These are phyloP conservation scores for Alauda arvensis DNA, from an alignment of 2,797 vertebrate species.

Conservation along the genomic window DNA sequence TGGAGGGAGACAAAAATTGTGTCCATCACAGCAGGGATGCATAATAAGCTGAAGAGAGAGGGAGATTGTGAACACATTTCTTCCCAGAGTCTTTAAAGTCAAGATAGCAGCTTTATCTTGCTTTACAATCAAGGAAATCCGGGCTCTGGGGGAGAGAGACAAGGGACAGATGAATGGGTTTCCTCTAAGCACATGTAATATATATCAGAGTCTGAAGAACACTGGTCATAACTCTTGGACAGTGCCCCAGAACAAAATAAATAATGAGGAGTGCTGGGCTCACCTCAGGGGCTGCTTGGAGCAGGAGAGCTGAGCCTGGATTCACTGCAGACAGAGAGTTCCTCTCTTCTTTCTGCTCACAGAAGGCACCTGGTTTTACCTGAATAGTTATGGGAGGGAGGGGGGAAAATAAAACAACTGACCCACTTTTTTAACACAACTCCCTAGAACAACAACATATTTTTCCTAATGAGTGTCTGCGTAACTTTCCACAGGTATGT, in stretches of 20 bases:
- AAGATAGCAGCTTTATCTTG: constrained; percentile 56
- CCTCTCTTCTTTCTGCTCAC: neutral
- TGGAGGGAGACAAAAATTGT: neutral
- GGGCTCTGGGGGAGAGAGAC: constrained; percentile 49
- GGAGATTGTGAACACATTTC: constrained; percentile 37
- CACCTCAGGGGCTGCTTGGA: constrained; percentile 1
- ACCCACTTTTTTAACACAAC: neutral
- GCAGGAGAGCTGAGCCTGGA: neutral
- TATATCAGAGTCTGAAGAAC: constrained; percentile 51
- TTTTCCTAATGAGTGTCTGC: neutral
- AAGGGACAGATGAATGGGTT: constrained; percentile 59
- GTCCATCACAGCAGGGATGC: neutral
- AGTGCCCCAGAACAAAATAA: constrained; percentile 59
- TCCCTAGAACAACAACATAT: neutral
- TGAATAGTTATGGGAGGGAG: neutral
- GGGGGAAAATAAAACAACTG: neutral
- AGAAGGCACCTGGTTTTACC: neutral
- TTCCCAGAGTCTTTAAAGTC: constrained; percentile 57
- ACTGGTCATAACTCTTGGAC: constrained; percentile 46
- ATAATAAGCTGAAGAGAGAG: neutral
- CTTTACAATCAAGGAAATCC: constrained; percentile 56
- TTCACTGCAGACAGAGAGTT: neutral
- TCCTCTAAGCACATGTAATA: constrained; percentile 59
- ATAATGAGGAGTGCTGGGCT: constrained; percentile 27
- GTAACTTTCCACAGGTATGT: neutral